Evolutionary conservation across 1,140 invertebrate species (phyloP).

Genomic region (Drosophila seguyi): DNA sequence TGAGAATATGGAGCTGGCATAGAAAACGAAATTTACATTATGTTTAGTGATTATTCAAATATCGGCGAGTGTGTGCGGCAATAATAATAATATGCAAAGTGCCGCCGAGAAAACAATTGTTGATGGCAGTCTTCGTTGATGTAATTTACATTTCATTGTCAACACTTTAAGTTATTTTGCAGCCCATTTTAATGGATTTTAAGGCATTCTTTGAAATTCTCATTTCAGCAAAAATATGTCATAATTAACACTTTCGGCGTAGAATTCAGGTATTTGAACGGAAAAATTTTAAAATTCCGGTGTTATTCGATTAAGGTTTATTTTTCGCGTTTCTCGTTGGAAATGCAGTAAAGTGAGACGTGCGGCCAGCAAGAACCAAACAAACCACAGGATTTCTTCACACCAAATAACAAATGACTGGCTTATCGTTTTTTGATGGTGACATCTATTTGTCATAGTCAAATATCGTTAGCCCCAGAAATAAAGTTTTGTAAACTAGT

Average conservation of each 20-base stretch:
- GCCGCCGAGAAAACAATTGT: constrained; percentile 50
- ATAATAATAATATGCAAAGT: constrained; percentile 76
- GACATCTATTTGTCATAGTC: no score
- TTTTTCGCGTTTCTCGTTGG: no score
- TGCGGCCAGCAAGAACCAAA: no score
- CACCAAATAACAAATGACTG: no score
- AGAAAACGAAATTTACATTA: constrained; percentile 64
- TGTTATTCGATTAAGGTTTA: no score
- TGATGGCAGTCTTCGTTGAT: constrained; percentile 44
- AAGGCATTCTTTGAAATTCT: neutral
- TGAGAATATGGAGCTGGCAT: constrained; percentile 13
- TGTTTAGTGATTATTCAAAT: constrained; percentile 66
- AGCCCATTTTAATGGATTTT: neutral
- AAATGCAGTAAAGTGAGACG: no score
- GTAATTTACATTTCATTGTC: constrained; percentile 31
- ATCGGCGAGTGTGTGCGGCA: constrained; percentile 19
- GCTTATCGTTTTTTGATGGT: no score
- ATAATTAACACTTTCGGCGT: neutral
- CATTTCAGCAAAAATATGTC: neutral
- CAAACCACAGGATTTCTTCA: no score
- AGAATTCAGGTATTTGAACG: neutral
- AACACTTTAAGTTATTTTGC: constrained; percentile 26
- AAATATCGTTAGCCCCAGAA: no score
- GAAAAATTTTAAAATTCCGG: no score
- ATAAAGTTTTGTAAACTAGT: no score